phyloP scores from a whole-genome alignment of 2,797 vertebrate species.

The Rachycentron canadum region DNA sequence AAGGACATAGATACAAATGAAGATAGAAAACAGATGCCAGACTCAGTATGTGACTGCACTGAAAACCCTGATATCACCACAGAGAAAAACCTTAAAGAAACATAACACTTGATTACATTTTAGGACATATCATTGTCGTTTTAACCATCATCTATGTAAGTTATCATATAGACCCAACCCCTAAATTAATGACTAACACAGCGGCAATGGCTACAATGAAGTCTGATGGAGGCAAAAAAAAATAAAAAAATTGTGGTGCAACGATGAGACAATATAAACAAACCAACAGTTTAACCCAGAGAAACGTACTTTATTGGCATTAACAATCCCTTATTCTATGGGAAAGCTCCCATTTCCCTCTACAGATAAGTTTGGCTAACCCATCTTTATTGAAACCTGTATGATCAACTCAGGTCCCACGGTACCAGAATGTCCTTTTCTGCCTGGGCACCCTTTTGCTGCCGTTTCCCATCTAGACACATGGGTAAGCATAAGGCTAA shows the following conservation, averaged over 20 bases:
- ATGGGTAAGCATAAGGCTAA: constrained; percentile 55
- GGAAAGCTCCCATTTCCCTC: background rate
- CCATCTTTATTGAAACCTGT: background rate
- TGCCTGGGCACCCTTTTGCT: background rate
- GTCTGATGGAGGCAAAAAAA: background rate
- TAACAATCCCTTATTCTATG: background rate
- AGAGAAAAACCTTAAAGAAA: constrained; percentile 5
- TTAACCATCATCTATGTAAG: background rate
- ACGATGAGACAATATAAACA: background rate
- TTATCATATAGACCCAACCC: background rate
- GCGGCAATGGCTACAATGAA: background rate
- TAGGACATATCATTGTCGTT: background rate
- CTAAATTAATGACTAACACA: background rate
- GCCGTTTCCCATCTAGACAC: constrained; percentile 25
- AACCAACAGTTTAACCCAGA: background rate
- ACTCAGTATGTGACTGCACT: background rate
- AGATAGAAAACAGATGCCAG: constrained; percentile 36
- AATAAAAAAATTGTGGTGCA: background rate
- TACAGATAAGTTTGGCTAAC: background rate
- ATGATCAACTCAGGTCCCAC: constrained; percentile 1
- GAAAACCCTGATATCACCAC: background rate
- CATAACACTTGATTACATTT: constrained; percentile 1
- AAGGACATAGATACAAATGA: constrained; percentile 40
- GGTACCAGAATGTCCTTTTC: background rate
- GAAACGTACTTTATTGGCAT: background rate